Conservation (phyloP, 1,140 invertebrate species). For the Anthonomus grandis region DNA sequence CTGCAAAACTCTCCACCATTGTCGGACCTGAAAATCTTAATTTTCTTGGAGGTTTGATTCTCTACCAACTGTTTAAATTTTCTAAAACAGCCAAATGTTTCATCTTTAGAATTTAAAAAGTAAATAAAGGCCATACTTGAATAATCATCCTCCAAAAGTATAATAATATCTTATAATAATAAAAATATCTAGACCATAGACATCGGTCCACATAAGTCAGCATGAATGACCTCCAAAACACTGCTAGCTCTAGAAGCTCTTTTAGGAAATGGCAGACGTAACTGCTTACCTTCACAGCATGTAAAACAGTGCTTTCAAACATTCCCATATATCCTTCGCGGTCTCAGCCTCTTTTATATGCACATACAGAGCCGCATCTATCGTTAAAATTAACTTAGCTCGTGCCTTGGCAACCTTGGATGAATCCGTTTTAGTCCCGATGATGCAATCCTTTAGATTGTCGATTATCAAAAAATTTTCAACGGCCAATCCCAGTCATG, state of each 20-base stretch:
- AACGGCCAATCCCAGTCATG: slow-evolving; percentile 36
- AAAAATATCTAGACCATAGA: slow-evolving; percentile 32
- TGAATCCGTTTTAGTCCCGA: slow-evolving; percentile 7
- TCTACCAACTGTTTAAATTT: slow-evolving; percentile 19
- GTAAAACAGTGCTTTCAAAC: slow-evolving; percentile 27
- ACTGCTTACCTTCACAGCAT: slow-evolving; percentile 37
- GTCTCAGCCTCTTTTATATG: slow-evolving; percentile 24
- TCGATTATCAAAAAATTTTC: slow-evolving; percentile 35
- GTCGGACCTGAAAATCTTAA: slow-evolving; percentile 15
- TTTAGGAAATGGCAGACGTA: slow-evolving; percentile 25
- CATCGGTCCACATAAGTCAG: slow-evolving; percentile 39
- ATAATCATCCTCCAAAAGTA: slow-evolving; percentile 15
- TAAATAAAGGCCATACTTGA: slow-evolving; percentile 17
- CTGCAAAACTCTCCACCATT: slow-evolving; percentile 17
- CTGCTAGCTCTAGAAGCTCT: slow-evolving; percentile 12
- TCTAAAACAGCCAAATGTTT: slow-evolving; percentile 15
- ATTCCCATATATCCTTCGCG: slow-evolving; percentile 21
- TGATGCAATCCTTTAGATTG: slow-evolving; percentile 18
- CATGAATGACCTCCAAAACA: slow-evolving; percentile 43
- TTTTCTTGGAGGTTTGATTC: slow-evolving; percentile 10
- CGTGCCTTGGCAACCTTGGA: slow-evolving; percentile 10
- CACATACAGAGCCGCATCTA: slow-evolving; percentile 27
- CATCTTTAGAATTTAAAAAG: slow-evolving; percentile 18
- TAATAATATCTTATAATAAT: slow-evolving; percentile 46
- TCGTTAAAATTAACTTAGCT: slow-evolving; percentile 27